Evolutionary conservation across 2,888 invertebrate genomes (phyloP), one percentile per base, ranked within the genome.

Genomic region (Mimachlamys varia): DNA sequence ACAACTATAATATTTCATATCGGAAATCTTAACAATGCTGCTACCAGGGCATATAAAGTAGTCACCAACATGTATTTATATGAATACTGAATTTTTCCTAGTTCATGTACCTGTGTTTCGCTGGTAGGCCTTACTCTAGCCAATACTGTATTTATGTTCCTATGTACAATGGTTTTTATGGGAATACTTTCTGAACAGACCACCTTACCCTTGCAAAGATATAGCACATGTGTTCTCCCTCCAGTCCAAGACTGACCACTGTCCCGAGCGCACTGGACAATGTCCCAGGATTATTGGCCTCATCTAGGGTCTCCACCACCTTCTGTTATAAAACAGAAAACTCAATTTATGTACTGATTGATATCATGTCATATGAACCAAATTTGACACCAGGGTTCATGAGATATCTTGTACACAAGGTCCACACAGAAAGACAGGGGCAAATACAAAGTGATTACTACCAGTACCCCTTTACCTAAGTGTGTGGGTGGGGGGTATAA

Each of bases 221-320:
- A 93, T 97, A 98, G 94, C 98, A 98, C 89, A 98, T 97, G 93
- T 98, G 97, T 58, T 97, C 97, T 50, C 98, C 98, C 38, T 98
- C 97, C 96, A 98, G 97, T 0, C 98, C 98, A 0, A 98, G 96
- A 49, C 95, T 95, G 50, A 96, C 96, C 37, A 97, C 94, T 89
- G 96, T 95, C 91, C 95, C 95, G n/a, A 96, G 95, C 91, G 95
- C 94, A 37, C 95, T 94, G 50, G 95, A 95, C 55, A 96, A 89
- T 76, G 95, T 94, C 89, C 94, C 91, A 17, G 94, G 94, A 53
- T 94, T 95, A 76, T 93, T 92, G 17, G 95, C 94, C 76, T 95
- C 95, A 90, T 95, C 95, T 12, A 96, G 91, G 55, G 94, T 94
- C 53, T 95, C 94, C 0, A 96, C 94, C 15, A 96, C 93, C 92